These are phyloP conservation scores for Columba janthina DNA, from an alignment of 2,113 vertebrate genomes.

Conservation along the genomic window DNA sequence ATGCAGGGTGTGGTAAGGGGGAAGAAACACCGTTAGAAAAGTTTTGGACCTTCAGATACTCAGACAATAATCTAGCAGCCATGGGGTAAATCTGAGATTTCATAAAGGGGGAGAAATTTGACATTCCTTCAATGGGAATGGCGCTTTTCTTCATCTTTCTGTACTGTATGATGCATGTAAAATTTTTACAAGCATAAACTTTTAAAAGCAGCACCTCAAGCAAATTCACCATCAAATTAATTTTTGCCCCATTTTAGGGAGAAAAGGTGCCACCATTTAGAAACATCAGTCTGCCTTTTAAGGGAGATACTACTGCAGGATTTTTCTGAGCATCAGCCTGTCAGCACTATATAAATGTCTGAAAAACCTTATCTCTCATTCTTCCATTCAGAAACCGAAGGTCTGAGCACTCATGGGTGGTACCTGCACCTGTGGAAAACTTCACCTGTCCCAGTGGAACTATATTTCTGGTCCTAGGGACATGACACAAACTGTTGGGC, in stretches of 20 bases:
- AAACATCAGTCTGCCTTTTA: neutral
- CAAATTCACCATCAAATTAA: neutral
- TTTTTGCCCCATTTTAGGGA: neutral
- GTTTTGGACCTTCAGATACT: neutral
- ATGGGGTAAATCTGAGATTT: neutral
- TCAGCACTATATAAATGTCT: neutral
- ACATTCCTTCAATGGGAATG: neutral
- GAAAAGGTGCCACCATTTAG: neutral
- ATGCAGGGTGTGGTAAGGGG: neutral
- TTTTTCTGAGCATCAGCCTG: neutral
- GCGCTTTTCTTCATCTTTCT: neutral
- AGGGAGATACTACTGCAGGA: neutral
- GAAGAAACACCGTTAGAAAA: neutral
- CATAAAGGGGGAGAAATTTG: neutral
- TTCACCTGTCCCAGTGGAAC: neutral
- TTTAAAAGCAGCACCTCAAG: neutral
- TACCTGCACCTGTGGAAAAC: neutral
- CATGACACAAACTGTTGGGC: neutral
- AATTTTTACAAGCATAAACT: neutral
- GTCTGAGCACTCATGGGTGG: neutral
- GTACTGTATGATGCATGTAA: neutral
- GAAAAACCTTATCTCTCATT: neutral
- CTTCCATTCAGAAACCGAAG: neutral
- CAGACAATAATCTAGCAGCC: neutral
- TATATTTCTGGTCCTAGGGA: accelerated